Percentiles rank a stretch among this genome's conserved stretches.
These are phyloP conservation scores for Harpegnathos saltator DNA, from an alignment of 1,140 invertebrate genomes.

Conservation along the genomic window DNA sequence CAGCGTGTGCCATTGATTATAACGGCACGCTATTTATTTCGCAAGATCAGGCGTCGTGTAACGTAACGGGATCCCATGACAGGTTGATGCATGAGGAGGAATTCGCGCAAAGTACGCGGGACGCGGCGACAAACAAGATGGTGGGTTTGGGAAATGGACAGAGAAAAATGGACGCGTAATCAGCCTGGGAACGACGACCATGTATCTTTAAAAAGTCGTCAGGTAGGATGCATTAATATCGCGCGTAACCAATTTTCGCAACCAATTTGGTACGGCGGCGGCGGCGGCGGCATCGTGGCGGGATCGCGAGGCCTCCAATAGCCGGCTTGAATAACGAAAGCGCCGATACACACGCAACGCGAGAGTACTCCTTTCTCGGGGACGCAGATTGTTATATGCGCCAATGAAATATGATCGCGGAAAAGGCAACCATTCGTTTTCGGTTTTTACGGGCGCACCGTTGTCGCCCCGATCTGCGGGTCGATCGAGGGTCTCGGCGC, in stretches of 20 bases:
- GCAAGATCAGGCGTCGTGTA: slow-evolving; percentile 8
- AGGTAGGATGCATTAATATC: slow-evolving; percentile 1
- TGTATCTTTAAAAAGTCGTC: slow-evolving; percentile 1
- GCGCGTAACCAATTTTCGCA: background rate
- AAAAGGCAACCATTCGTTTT: slow-evolving; percentile 9
- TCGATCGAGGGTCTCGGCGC: too few species aligned
- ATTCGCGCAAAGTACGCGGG: background rate
- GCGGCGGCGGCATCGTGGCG: background rate
- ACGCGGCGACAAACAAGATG: background rate
- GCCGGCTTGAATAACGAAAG: slow-evolving; percentile 16
- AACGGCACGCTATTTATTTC: slow-evolving; percentile 20
- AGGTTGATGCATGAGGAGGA: background rate
- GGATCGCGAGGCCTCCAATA: background rate
- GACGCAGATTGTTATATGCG: background rate
- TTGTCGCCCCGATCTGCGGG: background rate
- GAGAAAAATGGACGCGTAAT: slow-evolving; percentile 42
- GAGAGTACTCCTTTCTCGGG: background rate
- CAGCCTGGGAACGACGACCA: background rate
- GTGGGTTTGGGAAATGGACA: background rate
- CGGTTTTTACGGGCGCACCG: background rate
- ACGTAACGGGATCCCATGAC: background rate
- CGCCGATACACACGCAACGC: background rate
- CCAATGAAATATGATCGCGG: slow-evolving; percentile 13
- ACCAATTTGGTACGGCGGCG: slow-evolving; percentile 15
- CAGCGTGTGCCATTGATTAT: background rate